These are phyloP conservation scores for Notodonta dromedarius DNA, from an alignment of 2,888 invertebrate species.

Conservation along the genomic window DNA sequence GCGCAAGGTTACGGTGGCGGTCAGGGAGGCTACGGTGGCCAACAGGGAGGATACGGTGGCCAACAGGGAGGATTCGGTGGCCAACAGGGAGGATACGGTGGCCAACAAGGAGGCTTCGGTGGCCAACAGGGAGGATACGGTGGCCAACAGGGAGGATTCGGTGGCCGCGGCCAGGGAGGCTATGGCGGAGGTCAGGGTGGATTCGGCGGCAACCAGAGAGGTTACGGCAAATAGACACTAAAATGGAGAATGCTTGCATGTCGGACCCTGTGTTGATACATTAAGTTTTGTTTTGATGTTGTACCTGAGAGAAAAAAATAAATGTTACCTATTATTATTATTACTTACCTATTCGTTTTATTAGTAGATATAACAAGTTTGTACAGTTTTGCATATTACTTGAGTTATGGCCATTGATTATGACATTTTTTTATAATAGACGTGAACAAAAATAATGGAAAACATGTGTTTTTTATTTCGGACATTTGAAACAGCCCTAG, in stretches of 20 bases:
- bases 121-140: conserved; percentile 19
- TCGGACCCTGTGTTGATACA: not conserved
- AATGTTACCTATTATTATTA: not conserved
- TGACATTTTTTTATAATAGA: too few relatives aligned
- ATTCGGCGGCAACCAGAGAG: conserved; percentile 5
- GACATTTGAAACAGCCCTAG: too few relatives aligned
- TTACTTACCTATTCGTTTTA: not conserved
- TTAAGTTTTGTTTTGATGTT: not conserved
- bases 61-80: conserved; percentile 34
- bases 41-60: conserved; percentile 34
- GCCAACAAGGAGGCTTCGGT: conserved; percentile 33
- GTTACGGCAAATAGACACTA: conserved; percentile 5
- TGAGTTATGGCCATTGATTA: too few relatives aligned
- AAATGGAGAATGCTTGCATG: not conserved
- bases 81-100: conserved; percentile 35
- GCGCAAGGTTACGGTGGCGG: conserved; percentile 32
- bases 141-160: conserved; percentile 15
- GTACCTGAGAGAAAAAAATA: conserved; percentile 1
- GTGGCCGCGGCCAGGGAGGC: conserved; percentile 20
- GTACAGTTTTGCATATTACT: too few relatives aligned
- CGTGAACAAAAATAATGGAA: too few relatives aligned
- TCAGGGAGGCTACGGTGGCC: conserved; percentile 5
- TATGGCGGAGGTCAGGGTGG: conserved; percentile 15
- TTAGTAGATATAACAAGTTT: too few relatives aligned
- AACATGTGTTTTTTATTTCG: too few relatives aligned